A percentile compares a stretch with the other conserved stretches of the same genome.
These are phyloP conservation scores for Vanessa tameamea DNA, from an alignment of 1,140 invertebrate species.

Conservation along the genomic window DNA sequence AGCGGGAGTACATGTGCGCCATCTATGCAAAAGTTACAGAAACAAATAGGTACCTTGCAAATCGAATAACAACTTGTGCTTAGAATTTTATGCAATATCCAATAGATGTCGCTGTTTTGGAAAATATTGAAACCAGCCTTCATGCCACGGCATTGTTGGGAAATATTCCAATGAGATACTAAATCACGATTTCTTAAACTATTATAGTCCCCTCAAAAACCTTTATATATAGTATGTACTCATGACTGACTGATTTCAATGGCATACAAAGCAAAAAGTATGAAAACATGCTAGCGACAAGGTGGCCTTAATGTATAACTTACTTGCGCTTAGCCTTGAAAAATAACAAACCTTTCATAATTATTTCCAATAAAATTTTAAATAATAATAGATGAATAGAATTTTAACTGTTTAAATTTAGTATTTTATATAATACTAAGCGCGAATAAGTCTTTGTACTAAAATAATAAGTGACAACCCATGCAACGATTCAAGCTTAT, in stretches of 20 bases:
- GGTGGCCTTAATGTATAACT: not conserved
- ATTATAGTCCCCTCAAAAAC: constrained; percentile 24
- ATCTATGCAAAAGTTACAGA: constrained; percentile 51
- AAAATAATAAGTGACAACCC: not conserved
- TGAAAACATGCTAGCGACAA: constrained; percentile 27
- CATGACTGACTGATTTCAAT: constrained; percentile 73
- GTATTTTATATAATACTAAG: not conserved
- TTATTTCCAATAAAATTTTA: no score
- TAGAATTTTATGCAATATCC: constrained; percentile 28
- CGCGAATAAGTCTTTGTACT: constrained; percentile 1
- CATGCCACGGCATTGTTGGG: constrained; percentile 27
- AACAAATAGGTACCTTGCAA: not conserved
- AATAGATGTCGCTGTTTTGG: constrained; percentile 73
- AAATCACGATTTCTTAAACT: constrained; percentile 27
- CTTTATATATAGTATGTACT: constrained; percentile 43
- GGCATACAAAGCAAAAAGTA: constrained; percentile 41
- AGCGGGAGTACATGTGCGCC: constrained; percentile 43
- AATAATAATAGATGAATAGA: not conserved
- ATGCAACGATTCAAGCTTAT: constrained; percentile 8
- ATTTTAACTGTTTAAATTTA: not conserved
- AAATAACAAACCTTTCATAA: not conserved
- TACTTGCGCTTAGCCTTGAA: not conserved
- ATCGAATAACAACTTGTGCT: not conserved
- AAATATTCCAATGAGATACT: constrained; percentile 66
- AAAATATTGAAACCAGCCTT: constrained; percentile 68